Percentiles rank a stretch among this genome's conserved stretches.
Evolutionary conservation across 2,113 vertebrate species (phyloP).

Genomic region (Guaruba guarouba): DNA sequence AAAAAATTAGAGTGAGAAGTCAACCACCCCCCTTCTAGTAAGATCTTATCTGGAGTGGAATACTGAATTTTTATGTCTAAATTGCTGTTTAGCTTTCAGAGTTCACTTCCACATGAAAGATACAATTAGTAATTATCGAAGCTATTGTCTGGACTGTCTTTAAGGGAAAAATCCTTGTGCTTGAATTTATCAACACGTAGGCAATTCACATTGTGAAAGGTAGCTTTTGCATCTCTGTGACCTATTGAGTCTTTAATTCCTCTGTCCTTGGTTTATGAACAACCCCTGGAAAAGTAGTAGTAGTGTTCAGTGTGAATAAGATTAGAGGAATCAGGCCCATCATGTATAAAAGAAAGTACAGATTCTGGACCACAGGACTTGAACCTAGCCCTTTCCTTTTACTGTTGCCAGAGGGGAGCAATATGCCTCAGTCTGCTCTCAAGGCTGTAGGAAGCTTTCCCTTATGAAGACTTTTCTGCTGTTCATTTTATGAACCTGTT

Average conservation of each 20-base stretch:
- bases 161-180: not conserved
- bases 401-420: not conserved
- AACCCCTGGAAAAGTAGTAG: not conserved
- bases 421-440: not conserved
- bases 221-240: not conserved
- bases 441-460: not conserved
- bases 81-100: constrained; percentile 4
- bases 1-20: not conserved
- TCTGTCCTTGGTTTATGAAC: not conserved
- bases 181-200: not conserved
- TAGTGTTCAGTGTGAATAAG: not conserved
- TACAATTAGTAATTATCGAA: not conserved
- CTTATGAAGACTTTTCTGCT: not conserved
- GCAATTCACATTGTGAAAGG: not conserved
- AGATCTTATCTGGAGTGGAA: constrained; percentile 32
- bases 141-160: not conserved
- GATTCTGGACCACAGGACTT: not conserved
- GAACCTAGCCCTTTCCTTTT: not conserved
- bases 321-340: not conserved
- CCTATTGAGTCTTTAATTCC: not conserved
- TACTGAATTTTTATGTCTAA: not conserved
- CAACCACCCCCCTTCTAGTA: not conserved
- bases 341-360: not conserved
- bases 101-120: constrained; percentile 5
- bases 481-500: not conserved